Evolutionary conservation across 2,888 invertebrate genomes (phyloP), one percentile per base, ranked within the genome.

Genomic region (Baccha elongata): DNA sequence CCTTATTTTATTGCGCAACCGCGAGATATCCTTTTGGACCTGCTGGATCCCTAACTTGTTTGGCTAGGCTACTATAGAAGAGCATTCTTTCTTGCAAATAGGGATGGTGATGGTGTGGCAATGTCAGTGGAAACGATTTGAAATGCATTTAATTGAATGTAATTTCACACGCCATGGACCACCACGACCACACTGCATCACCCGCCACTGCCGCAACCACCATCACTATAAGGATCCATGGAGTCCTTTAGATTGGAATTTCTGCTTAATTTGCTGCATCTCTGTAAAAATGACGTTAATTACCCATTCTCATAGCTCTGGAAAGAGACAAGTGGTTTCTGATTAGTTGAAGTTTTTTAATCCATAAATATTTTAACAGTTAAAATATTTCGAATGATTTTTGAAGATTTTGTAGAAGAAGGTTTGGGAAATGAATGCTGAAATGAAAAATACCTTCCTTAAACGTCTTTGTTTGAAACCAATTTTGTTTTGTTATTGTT

Each of bases 101-200:
- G 6, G 29, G 29, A 32, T 32, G 29, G 29, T n/a, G 19, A 37
- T 52, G 32, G 15, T 21, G 10, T 35, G 52, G 35, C 29, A 11
- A 29, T n/a, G 17, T 23, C 37, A 26, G 21, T 46, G 19, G 17
- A 32, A 48, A 21, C 37, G 29, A 62, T 73, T 73, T 67, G 37
- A 67, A 74, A 81, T 71, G 71, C 81, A 67, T 64, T 64, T 65
- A 81, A 75, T 81, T 76, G 75, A 65, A 81, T 71, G 58, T 75
- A 74, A 75, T 69, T 76, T 71, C 60, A 67, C 74, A 80, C 74
- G 40, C 74, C 29, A 81, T 26, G 35, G 53, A 60, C 29, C 53
- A 52, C 29, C 44, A 48, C 53, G 11, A 55, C 29, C 17, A 44
- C 35, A 21, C 8, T 17, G 17, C 19, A 11, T 26, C 48, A 37